These are phyloP conservation scores for Prostheceraeus crozeri DNA, from an alignment of 2,888 invertebrate genomes.

Conservation along the genomic window DNA sequence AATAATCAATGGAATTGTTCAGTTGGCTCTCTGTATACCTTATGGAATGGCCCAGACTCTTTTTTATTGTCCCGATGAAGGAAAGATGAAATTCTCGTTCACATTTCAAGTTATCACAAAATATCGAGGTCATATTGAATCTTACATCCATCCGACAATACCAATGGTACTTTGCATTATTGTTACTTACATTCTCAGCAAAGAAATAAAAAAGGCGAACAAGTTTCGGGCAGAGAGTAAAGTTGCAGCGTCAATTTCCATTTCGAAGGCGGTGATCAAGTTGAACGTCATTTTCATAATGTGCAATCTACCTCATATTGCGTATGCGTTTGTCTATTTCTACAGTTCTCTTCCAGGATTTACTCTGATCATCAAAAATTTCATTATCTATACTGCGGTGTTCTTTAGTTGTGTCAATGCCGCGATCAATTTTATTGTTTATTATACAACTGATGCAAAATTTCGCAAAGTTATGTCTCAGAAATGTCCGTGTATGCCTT, in stretches of 20 bases:
- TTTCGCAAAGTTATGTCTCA: too few relatives aligned
- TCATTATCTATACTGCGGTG: constrained; percentile 29
- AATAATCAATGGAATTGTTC: not conserved
- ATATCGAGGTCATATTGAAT: constrained; percentile 33
- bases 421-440: constrained; percentile 6
- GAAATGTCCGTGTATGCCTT: too few relatives aligned
- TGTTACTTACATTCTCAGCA: constrained; percentile 9
- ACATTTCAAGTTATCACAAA: constrained; percentile 1
- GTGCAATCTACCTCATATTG: constrained; percentile 33
- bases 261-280: constrained; percentile 27
- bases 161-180: constrained; percentile 7
- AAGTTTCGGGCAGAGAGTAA: constrained; percentile 28
- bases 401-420: constrained; percentile 25
- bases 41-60: constrained; percentile 2
- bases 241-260: constrained; percentile 1
- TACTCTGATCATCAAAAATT: constrained; percentile 24
- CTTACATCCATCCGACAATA: constrained; percentile 30
- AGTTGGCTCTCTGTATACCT: constrained; percentile 28
- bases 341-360: constrained; percentile 29
- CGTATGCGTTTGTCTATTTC: constrained; percentile 26
- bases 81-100: constrained; percentile 14
- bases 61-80: not conserved
- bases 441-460: constrained; percentile 5
- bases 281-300: constrained; percentile 29
- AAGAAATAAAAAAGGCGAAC: constrained; percentile 11